phyloP scores from a whole-genome alignment of 2,888 invertebrate genomes.

The Drosophila atroscutellata region DNA sequence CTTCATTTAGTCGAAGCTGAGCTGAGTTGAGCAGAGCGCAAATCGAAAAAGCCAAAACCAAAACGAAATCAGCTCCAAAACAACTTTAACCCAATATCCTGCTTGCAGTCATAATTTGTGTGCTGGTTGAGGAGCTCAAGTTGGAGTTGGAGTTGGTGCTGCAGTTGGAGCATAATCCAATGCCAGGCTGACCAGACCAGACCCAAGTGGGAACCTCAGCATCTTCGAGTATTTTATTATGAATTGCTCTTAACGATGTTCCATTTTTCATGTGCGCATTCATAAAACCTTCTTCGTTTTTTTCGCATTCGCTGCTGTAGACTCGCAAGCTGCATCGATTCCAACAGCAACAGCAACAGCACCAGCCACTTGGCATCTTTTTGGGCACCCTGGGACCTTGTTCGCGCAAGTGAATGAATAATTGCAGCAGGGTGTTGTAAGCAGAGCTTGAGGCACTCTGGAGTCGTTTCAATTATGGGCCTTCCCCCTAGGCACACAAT shows the following conservation, averaged over 20 bases:
- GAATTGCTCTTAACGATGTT: slow-evolving; percentile 85
- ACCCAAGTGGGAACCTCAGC: neutral
- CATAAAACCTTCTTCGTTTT: slow-evolving; percentile 81
- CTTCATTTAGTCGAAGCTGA: slow-evolving; percentile 78
- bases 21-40: neutral
- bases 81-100: slow-evolving; percentile 84
- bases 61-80: slow-evolving; percentile 41
- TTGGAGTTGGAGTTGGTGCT: neutral
- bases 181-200: slow-evolving; percentile 31
- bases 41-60: slow-evolving; percentile 34
- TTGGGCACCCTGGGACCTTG: slow-evolving; percentile 15
- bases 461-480: slow-evolving; percentile 54
- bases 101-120: slow-evolving; percentile 80
- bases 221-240: slow-evolving; percentile 82
- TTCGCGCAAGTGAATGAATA: slow-evolving; percentile 66
- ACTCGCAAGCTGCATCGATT: slow-evolving; percentile 43
- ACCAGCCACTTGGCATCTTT: slow-evolving; percentile 7
- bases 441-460: slow-evolving; percentile 44
- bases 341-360: slow-evolving; percentile 33
- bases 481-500: slow-evolving; percentile 13
- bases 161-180: neutral
- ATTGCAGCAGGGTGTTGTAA: slow-evolving; percentile 74
- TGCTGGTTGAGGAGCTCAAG: slow-evolving; percentile 43
- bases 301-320: slow-evolving; percentile 45
- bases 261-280: slow-evolving; percentile 85